Conservation (phyloP, 2,113 vertebrate genomes). For the Odontesthes bonariensis region DNA sequence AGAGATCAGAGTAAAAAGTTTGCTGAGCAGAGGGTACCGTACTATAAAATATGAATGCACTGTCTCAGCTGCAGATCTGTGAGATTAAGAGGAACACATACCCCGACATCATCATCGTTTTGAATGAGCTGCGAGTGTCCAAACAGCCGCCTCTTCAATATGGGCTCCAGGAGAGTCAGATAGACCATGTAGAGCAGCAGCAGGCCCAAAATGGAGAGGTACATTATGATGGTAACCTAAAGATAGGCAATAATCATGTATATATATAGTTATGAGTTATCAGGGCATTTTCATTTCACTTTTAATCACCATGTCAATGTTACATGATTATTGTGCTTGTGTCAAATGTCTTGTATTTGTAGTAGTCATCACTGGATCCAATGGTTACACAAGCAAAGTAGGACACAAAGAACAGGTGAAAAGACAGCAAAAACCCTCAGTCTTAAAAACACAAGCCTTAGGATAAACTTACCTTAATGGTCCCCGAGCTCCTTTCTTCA, state of each 20-base stretch:
- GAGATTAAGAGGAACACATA: conserved; percentile 74
- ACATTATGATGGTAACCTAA: conserved; percentile 97
- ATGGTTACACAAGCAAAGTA: neutral
- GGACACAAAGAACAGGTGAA: neutral
- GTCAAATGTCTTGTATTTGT: too few relatives aligned
- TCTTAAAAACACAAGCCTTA: neutral
- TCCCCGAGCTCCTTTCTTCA: conserved; percentile 97
- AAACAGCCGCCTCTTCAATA: conserved; percentile 95
- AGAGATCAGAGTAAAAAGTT: neutral
- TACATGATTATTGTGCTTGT: too few relatives aligned
- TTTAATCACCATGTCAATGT: too few relatives aligned
- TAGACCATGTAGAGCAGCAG: conserved; percentile 98
- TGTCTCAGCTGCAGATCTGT: neutral
- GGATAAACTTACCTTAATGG: conserved; percentile 88
- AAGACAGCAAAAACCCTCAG: neutral
- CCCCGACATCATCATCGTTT: conserved; percentile 95
- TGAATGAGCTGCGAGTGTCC: conserved; percentile 97
- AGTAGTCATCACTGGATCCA: too few relatives aligned
- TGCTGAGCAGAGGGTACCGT: neutral
- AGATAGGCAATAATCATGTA: conserved; percentile 12
- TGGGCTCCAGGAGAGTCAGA: conserved; percentile 95
- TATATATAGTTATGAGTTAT: neutral
- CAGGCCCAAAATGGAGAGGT: conserved; percentile 95
- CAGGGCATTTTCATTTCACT: too few relatives aligned
- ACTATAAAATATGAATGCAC: neutral